Conservation (phyloP, 2,888 invertebrate species). For the Mellilla xanthometata region DNA sequence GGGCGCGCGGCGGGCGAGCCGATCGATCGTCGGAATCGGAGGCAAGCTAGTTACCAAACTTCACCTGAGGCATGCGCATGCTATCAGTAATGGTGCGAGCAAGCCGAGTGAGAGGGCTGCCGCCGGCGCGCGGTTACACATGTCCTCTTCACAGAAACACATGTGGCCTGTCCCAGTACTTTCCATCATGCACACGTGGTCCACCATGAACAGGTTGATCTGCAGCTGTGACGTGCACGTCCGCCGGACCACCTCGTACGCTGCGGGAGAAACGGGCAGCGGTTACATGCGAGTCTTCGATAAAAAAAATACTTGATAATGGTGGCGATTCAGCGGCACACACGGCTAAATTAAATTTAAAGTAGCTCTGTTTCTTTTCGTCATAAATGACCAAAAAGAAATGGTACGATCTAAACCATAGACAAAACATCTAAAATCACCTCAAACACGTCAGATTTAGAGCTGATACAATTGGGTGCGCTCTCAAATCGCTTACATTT, state of each 20-base stretch:
- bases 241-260: constrained; percentile 94
- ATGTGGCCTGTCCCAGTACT: constrained; percentile 98
- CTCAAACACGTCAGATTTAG: no score
- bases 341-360: no score
- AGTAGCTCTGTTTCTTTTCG: no score
- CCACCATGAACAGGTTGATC: constrained; percentile 98
- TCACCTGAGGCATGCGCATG: constrained; percentile 79
- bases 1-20: constrained; percentile 16
- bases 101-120: constrained; percentile 50
- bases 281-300: no score
- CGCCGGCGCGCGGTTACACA: constrained; percentile 87
- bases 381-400: no score
- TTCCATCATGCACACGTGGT: constrained; percentile 99
- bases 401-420: no score
- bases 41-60: constrained; percentile 60
- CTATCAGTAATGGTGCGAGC: constrained; percentile 56
- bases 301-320: no score
- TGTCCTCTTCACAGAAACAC: constrained; percentile 99
- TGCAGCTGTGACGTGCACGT: constrained; percentile 97
- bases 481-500: no score
- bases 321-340: no score
- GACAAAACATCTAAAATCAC: no score
- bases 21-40: constrained; percentile 44
- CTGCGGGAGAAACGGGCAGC: constrained; percentile 82
- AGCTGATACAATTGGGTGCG: no score